Conservation (phyloP, 2,797 vertebrate species). For the Pyrocephalus nanus region DNA sequence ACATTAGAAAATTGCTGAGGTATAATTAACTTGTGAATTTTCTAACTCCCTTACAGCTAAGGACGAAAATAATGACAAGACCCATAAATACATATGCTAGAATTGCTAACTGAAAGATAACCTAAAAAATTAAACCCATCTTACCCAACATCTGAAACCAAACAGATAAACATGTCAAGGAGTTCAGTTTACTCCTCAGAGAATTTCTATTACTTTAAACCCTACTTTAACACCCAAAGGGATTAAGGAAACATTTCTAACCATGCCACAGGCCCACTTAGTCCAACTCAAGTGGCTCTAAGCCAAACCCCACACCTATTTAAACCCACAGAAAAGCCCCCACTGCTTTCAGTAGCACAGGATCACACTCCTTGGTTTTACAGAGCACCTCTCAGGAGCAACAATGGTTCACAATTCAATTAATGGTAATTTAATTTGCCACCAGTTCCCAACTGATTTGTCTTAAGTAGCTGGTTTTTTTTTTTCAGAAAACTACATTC, state of each 20-base stretch:
- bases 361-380: conserved; percentile 10
- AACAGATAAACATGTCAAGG: neutral
- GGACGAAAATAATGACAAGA: neutral
- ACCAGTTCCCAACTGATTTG: conserved; percentile 9
- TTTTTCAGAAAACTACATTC: neutral
- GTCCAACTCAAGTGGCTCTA: conserved; percentile 31
- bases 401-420: conserved; percentile 42
- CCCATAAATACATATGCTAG: neutral
- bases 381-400: conserved; percentile 34
- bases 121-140: neutral
- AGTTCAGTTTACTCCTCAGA: neutral
- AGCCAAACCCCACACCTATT: conserved; percentile 55
- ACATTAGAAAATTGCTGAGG: neutral
- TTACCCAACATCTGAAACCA: neutral
- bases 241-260: conserved; percentile 25
- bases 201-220: conserved; percentile 35
- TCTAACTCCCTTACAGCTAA: neutral
- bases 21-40: neutral
- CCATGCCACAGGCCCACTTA: neutral
- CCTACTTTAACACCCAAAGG: conserved; percentile 16
- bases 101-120: neutral
- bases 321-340: conserved; percentile 19
- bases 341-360: neutral
- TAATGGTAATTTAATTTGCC: conserved; percentile 41
- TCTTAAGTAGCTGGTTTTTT: neutral